These are phyloP conservation scores for Bubo bubo DNA, from an alignment of 2,113 vertebrate genomes.

Conservation along the genomic window DNA sequence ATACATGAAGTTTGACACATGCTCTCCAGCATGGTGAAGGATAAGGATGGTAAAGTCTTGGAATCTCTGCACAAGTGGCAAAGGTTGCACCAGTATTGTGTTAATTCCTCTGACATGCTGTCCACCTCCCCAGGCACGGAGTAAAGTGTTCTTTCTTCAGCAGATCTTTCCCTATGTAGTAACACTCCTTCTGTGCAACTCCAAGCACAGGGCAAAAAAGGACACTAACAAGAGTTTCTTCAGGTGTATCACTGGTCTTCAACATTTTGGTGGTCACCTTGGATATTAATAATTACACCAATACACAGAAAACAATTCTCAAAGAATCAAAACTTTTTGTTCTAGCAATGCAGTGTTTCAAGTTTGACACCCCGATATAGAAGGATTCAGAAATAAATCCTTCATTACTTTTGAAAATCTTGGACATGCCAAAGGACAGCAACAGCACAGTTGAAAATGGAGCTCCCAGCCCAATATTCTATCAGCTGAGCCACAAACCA, in stretches of 20 bases:
- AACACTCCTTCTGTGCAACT: neutral
- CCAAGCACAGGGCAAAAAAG: neutral
- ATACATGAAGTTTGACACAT: neutral
- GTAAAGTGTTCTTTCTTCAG: neutral
- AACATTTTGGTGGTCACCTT: neutral
- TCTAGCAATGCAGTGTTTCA: neutral
- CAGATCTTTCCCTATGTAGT: neutral
- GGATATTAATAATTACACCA: neutral
- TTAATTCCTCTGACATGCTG: neutral
- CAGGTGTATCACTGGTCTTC: neutral
- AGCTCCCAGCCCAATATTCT: neutral
- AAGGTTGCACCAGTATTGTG: fast-evolving
- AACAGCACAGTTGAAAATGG: neutral
- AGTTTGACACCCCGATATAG: neutral
- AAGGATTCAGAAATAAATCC: neutral
- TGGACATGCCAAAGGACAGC: neutral
- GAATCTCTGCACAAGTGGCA: neutral
- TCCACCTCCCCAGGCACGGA: neutral
- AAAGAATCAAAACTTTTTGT: neutral
- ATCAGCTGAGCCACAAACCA: neutral
- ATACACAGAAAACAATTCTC: neutral
- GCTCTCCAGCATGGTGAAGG: neutral
- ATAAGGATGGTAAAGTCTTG: neutral
- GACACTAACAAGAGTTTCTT: neutral
- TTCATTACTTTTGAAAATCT: neutral